Percentiles rank a stretch among this genome's conserved stretches.
phyloP scores from a whole-genome alignment of 2,888 invertebrate species.

The Agelastica alni region DNA sequence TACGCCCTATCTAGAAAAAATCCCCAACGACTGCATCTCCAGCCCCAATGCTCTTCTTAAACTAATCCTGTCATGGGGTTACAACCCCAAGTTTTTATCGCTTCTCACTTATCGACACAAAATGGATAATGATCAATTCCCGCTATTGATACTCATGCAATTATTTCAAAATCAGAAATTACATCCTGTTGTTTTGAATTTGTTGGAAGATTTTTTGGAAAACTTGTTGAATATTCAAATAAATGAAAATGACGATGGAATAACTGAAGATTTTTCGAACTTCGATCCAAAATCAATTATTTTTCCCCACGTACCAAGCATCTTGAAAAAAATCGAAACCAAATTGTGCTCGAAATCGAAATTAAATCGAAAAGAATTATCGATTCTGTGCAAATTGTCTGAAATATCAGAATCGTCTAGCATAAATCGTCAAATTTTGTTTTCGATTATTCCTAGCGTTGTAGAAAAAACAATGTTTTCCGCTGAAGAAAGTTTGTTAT shows the following conservation, averaged over 20 bases:
- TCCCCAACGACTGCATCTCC: constrained; percentile 80
- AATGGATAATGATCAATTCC: constrained; percentile 58
- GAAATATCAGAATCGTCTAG: too few relatives aligned
- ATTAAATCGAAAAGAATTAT: constrained; percentile 71
- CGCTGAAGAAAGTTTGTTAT: too few relatives aligned
- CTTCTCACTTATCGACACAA: constrained; percentile 67
- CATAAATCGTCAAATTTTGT: too few relatives aligned
- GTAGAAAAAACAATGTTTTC: too few relatives aligned
- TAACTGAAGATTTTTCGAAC: constrained; percentile 48
- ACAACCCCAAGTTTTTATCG: constrained; percentile 75
- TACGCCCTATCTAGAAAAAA: constrained; percentile 77
- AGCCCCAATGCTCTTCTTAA: constrained; percentile 82
- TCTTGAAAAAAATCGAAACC: constrained; percentile 71
- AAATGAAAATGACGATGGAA: constrained; percentile 61
- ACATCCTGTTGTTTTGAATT: constrained; percentile 67
- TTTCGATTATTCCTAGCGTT: too few relatives aligned
- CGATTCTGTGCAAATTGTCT: constrained; percentile 76
- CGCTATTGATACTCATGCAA: constrained; percentile 71
- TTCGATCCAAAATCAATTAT: constrained; percentile 47
- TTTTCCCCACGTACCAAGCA: constrained; percentile 71
- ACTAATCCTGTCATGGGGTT: constrained; percentile 79
- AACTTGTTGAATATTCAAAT: constrained; percentile 70
- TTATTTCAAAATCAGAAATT: constrained; percentile 73
- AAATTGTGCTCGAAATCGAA: constrained; percentile 66
- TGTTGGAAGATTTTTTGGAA: constrained; percentile 75